Percentiles rank a stretch among this genome's conserved stretches.
Conservation (phyloP, 2,797 vertebrate genomes). For the Chromis chromis region DNA sequence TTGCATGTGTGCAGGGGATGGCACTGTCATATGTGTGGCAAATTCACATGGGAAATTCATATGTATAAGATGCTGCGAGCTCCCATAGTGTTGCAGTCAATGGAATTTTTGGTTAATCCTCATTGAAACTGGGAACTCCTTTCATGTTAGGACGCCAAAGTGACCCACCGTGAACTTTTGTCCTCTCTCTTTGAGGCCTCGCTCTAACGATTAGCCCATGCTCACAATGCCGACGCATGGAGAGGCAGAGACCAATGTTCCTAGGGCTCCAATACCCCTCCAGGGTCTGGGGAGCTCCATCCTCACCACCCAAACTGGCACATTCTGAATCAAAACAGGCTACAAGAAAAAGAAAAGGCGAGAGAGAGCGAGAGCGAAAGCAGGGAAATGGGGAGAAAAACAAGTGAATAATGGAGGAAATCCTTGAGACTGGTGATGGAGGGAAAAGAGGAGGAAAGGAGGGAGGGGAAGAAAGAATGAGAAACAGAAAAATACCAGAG, state of each 20-base stretch:
- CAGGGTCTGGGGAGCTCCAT: slow-evolving; percentile 71
- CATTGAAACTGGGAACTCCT: slow-evolving; percentile 86
- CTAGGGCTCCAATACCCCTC: slow-evolving; percentile 71
- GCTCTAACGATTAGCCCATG: slow-evolving; percentile 85
- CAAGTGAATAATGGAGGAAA: slow-evolving; percentile 74
- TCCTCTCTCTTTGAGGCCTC: slow-evolving; percentile 84
- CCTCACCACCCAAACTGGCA: slow-evolving; percentile 81
- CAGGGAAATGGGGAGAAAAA: slow-evolving; percentile 37
- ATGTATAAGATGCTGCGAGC: slow-evolving; percentile 80
- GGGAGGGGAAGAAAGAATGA: slow-evolving; percentile 64
- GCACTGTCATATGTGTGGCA: slow-evolving; percentile 54
- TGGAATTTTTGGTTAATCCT: slow-evolving; percentile 86
- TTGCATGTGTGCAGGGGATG: too few relatives aligned
- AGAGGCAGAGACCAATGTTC: slow-evolving; percentile 77
- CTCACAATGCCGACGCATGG: slow-evolving; percentile 82
- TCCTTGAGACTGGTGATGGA: slow-evolving; percentile 69
- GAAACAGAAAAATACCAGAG: slow-evolving; percentile 83
- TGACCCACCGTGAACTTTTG: slow-evolving; percentile 87
- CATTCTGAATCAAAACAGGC: slow-evolving; percentile 82
- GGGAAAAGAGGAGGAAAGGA: slow-evolving; percentile 59
- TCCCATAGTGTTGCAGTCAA: slow-evolving; percentile 80
- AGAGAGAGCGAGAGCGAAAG: slow-evolving; percentile 47
- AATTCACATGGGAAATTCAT: slow-evolving; percentile 53
- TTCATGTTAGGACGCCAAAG: slow-evolving; percentile 84
- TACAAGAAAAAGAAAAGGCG: slow-evolving; percentile 70